phyloP scores from a whole-genome alignment of 2,113 vertebrate genomes.

The Falcunculus frontatus region DNA sequence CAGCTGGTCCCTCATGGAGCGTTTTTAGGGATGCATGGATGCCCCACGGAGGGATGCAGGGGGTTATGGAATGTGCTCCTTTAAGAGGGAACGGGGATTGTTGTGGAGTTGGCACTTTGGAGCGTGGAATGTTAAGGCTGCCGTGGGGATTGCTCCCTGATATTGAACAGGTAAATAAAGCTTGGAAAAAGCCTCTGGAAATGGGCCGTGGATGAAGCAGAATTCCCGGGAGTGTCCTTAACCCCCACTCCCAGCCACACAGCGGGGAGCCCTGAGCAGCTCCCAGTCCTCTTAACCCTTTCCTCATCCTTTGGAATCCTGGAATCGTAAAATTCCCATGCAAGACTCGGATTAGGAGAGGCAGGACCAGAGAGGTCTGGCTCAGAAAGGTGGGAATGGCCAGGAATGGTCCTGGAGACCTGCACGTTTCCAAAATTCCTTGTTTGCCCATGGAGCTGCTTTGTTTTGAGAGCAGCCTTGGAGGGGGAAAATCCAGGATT shows the following conservation, averaged over 20 bases:
- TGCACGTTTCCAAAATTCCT: background rate
- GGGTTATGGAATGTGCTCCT: background rate
- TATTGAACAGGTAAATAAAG: constrained; percentile 63
- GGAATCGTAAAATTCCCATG: accelerated
- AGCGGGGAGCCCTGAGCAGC: background rate
- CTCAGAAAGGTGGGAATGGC: background rate
- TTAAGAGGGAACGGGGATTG: background rate
- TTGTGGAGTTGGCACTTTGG: background rate
- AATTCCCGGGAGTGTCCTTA: constrained; percentile 1
- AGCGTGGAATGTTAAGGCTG: background rate
- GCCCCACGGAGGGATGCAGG: accelerated
- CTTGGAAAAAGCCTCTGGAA: constrained; percentile 25
- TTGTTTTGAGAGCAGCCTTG: background rate
- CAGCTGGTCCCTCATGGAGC: accelerated
- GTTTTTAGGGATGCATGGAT: background rate
- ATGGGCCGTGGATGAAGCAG: background rate
- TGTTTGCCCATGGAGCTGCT: accelerated
- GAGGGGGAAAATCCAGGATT: background rate
- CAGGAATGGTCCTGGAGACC: background rate
- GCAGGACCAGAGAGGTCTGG: too few relatives aligned
- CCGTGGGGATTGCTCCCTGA: constrained; percentile 34
- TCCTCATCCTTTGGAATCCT: background rate
- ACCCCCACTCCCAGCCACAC: background rate
- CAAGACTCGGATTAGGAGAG: background rate
- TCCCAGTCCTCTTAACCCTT: background rate